A percentile compares a stretch with the other conserved stretches of the same genome.
Conservation (phyloP, 2,888 invertebrate species). For the Campoletis raptor region DNA sequence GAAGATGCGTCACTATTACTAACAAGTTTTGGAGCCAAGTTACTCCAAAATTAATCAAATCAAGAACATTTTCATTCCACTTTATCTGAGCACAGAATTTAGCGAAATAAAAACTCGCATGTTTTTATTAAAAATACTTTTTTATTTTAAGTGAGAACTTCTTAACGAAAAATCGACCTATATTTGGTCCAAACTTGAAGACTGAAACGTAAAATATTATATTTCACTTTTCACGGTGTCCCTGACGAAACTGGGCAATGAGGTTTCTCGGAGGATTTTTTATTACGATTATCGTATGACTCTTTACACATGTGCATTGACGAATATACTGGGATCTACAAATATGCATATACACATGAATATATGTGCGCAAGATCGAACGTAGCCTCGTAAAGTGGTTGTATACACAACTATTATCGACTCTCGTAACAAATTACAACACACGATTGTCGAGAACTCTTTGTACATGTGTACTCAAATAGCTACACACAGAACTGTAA, state of each 20-base stretch:
- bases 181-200: background rate
- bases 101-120: background rate
- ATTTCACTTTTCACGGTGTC: background rate
- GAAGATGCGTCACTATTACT: background rate
- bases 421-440: slow-evolving; percentile 57
- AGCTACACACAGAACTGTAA: slow-evolving; percentile 12
- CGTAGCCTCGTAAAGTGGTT: slow-evolving; percentile 23
- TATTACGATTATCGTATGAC: background rate
- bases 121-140: background rate
- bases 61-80: background rate
- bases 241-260: slow-evolving; percentile 41
- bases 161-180: background rate
- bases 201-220: background rate
- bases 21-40: no score
- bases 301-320: background rate
- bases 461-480: slow-evolving; percentile 2
- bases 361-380: background rate
- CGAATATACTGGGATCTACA: background rate
- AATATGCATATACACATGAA: background rate
- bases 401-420: slow-evolving; percentile 39
- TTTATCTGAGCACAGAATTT: background rate
- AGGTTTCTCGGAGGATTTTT: slow-evolving; percentile 28
- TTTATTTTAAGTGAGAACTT: background rate
- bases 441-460: slow-evolving; percentile 30
- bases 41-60: background rate